Evolutionary conservation across 92 coral and sea anemone species (phyloP).

Genomic region (Zoanthus solanderi): DNA sequence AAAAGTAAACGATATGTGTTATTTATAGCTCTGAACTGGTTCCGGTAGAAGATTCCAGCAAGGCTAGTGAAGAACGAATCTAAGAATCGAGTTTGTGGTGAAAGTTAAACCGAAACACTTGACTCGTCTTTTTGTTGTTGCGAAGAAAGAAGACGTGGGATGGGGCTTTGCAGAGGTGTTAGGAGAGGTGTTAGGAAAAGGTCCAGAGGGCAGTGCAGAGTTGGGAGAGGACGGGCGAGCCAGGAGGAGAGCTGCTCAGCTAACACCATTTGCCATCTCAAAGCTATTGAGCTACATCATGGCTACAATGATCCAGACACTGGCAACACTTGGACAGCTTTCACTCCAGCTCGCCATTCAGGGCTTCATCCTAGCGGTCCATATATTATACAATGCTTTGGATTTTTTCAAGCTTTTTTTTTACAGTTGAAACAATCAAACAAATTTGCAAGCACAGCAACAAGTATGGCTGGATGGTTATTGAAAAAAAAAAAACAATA

Average conservation of each 20-base stretch:
- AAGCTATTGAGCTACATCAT: conserved; percentile 14
- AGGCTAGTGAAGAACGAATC: neutral
- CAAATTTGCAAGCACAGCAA: conserved; percentile 21
- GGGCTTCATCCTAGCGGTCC: conserved; percentile 26
- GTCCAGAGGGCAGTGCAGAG: conserved; percentile 10
- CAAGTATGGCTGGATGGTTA: conserved; percentile 3
- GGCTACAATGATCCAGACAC: conserved; percentile 13
- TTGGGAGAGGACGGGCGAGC: conserved; percentile 13
- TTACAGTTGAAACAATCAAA: conserved; percentile 11
- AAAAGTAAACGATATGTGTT: neutral
- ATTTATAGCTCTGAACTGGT: neutral
- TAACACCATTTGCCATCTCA: neutral
- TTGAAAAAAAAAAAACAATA: conserved; percentile 4
- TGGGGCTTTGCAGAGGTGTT: neutral
- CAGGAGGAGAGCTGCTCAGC: neutral
- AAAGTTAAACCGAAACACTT: conserved; percentile 2
- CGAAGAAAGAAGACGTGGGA: neutral
- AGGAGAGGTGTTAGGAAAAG: conserved; percentile 12
- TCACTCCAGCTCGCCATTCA: conserved; percentile 7
- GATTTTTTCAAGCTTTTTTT: conserved; percentile 31
- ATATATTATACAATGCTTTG: conserved; percentile 1
- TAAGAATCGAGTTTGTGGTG: neutral
- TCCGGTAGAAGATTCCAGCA: neutral
- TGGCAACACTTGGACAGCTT: neutral
- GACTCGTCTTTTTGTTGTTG: neutral